Conservation (phyloP, 2,888 invertebrate genomes). For the Mactromeris polynyma region DNA sequence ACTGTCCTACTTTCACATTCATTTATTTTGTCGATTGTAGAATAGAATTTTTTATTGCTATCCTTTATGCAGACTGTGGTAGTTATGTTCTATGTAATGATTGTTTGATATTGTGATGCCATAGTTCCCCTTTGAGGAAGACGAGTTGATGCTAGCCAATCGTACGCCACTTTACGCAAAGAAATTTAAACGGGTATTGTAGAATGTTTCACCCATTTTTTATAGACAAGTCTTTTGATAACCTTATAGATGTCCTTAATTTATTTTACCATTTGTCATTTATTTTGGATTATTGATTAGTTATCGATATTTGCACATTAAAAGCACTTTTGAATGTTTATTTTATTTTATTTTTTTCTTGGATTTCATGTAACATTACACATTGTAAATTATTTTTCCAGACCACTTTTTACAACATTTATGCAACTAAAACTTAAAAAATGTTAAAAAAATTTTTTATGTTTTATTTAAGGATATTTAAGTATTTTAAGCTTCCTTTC, state of each 20-base stretch:
- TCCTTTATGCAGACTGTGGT: neutral
- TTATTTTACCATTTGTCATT: slow-evolving; percentile 6
- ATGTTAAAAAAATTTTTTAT: neutral
- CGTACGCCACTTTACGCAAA: slow-evolving; percentile 84
- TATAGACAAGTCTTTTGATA: slow-evolving; percentile 33
- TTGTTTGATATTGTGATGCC: slow-evolving; percentile 48
- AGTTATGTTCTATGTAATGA: neutral
- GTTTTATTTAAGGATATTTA: neutral
- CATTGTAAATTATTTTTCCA: neutral
- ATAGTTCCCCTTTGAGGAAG: slow-evolving; percentile 86
- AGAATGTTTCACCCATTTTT: slow-evolving; percentile 21
- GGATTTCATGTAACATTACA: neutral
- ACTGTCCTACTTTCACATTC: neutral
- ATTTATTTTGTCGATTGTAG: neutral
- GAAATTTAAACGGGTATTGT: slow-evolving; percentile 79
- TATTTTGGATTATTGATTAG: slow-evolving; percentile 19
- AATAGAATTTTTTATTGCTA: neutral
- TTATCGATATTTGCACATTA: slow-evolving; percentile 6
- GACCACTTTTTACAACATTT: neutral
- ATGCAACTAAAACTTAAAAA: neutral
- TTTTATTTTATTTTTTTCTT: neutral
- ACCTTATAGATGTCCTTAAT: slow-evolving; percentile 19
- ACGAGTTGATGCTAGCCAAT: slow-evolving; percentile 82
- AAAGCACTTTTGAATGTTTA: slow-evolving; percentile 14
- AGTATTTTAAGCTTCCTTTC: neutral